Base-by-base conservation (phyloP, 1,140 invertebrate genomes). In the Manduca sexta region DNA sequence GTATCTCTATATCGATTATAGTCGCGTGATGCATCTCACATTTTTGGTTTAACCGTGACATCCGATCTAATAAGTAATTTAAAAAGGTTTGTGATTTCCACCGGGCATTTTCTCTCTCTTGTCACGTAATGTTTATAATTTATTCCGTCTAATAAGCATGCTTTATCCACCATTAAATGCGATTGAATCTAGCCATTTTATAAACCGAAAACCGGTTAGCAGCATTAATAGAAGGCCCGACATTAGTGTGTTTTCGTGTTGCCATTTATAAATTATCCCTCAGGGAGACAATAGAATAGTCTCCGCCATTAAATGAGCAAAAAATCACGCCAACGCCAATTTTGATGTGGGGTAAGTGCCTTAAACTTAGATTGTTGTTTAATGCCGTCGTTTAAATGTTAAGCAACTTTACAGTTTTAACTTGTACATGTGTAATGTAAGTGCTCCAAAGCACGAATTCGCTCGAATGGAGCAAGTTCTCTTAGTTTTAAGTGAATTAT, bases 251-350 rank as follows among this genome's bases (percentile, higher is more conserved):
- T 64, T 38, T 39, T 54, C 33, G 43, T 45, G 61, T 59, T 68
- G 64, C 58, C 51, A 58, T 56, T 59, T 55, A 73, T 60, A 65
- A 73, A 75, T 74, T 69, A 60, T 53, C 43, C 45, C 54, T 56
- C 58, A 57, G 42, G 63, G 57, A 77, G 69, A 72, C 74, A 74
- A 74, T 70, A 45, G 61, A 57, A 52, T 51, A 17, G 47, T 30
- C 43, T 29, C 49, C 33, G 47, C 55, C 49, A 63, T 68, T 60
- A 65, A 40, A 46, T 43, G 38, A 55, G 49, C 52, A 59, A 68
- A 64, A 59, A 61, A 60, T 13, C 6, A n/a, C 6, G 14, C 45
- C 59, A 56, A 50, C 49, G 55, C 60, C 56, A 66, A 63, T 64
- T 72, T 68, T 69, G 51, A 74, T 62, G 65, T 66, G 52, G 64